phyloP scores from a whole-genome alignment of 2,113 vertebrate genomes.

The Poeciliopsis turrubarensis region DNA sequence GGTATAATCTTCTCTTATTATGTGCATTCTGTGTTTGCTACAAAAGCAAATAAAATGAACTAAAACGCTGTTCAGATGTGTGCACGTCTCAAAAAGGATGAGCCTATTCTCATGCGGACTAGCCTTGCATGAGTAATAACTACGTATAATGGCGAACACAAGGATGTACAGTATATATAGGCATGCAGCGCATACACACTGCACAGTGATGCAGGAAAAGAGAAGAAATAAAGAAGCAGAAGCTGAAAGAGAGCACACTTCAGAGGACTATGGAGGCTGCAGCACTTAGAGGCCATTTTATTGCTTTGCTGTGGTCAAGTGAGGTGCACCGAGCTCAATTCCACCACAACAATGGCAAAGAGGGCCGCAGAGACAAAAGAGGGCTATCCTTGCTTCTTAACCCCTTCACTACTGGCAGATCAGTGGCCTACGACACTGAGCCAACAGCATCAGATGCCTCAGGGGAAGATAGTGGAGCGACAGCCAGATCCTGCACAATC shows the following conservation, averaged over 20 bases:
- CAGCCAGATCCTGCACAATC: conserved; percentile 21
- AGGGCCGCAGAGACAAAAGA: conserved; percentile 82
- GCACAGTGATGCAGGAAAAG: neutral
- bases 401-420: conserved; percentile 71
- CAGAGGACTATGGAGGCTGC: conserved; percentile 71
- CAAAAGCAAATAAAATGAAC: neutral
- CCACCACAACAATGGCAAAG: conserved; percentile 83
- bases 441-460: conserved; percentile 34
- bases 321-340: conserved; percentile 84
- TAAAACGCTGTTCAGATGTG: neutral
- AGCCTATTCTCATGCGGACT: neutral
- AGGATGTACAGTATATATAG: conserved; percentile 4
- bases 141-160: neutral
- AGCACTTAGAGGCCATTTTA: conserved; percentile 84
- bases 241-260: conserved; percentile 72
- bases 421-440: conserved; percentile 52
- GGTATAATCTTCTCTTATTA: conserved; percentile 17
- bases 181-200: neutral
- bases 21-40: conserved; percentile 1
- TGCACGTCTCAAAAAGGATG: neutral
- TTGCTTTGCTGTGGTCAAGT: conserved; percentile 86
- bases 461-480: conserved; percentile 43
- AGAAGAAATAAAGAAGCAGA: conserved; percentile 31
- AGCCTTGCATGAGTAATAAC: conserved; percentile 7
- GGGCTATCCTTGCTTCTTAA: conserved; percentile 82